Evolutionary conservation across 2,113 vertebrate species (phyloP).

Genomic region (Apodemus speciosus): DNA sequence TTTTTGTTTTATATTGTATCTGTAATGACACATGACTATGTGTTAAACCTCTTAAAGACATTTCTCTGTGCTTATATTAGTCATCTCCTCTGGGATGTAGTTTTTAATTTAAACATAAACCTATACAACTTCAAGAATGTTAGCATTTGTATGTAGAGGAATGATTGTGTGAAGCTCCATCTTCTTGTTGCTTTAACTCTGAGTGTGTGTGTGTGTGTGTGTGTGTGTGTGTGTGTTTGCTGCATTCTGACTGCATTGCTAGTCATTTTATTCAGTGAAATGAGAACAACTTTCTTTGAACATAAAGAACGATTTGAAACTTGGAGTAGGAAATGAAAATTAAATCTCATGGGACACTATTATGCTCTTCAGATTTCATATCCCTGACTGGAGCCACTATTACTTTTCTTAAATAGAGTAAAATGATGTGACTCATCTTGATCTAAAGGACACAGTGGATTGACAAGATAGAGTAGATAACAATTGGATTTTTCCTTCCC

Average conservation of each 20-base stretch:
- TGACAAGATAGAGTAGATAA: background rate
- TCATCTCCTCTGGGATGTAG: background rate
- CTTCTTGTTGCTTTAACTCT: background rate
- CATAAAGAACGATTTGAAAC: slow-evolving; percentile 34
- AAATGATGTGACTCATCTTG: slow-evolving; percentile 41
- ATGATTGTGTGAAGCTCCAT: background rate
- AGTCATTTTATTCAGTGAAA: background rate
- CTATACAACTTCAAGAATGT: background rate
- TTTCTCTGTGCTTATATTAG: background rate
- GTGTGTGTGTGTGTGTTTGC: background rate
- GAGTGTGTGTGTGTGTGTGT: too few species aligned
- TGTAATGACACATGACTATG: background rate
- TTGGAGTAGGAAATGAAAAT: slow-evolving; percentile 21
- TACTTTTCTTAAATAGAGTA: slow-evolving; percentile 14
- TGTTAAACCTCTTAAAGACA: background rate
- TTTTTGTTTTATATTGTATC: background rate
- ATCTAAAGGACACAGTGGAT: background rate
- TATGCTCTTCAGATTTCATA: background rate
- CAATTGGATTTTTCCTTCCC: background rate
- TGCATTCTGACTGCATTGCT: background rate
- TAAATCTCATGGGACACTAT: background rate
- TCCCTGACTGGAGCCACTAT: background rate
- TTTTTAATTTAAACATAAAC: background rate
- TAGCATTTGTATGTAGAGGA: background rate
- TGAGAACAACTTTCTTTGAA: background rate